Conservation (phyloP, 2,797 vertebrate species). For the Enteromius argenteus region DNA sequence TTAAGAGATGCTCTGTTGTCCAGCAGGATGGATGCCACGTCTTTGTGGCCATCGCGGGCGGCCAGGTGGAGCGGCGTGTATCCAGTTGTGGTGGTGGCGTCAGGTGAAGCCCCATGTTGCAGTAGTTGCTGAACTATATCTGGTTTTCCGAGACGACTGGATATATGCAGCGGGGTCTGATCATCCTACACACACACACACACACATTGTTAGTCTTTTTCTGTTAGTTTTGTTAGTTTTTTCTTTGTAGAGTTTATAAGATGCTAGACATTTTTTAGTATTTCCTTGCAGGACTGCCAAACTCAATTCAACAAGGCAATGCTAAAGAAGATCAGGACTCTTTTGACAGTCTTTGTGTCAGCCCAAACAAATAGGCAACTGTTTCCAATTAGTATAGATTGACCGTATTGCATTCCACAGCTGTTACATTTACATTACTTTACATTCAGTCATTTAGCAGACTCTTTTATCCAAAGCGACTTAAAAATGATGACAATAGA, state of each 20-base stretch:
- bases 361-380: slow-evolving; percentile 18
- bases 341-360: neutral
- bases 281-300: neutral
- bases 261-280: neutral
- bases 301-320: neutral
- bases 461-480: neutral
- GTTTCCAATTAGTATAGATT: slow-evolving; percentile 27
- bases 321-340: neutral
- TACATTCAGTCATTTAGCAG: neutral
- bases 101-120: slow-evolving; percentile 87
- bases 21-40: slow-evolving; percentile 88
- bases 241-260: neutral
- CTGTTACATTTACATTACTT: neutral
- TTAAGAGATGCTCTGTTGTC: slow-evolving; percentile 90
- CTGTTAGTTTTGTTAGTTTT: too few relatives aligned
- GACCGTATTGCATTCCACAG: slow-evolving; percentile 11
- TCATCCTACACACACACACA: slow-evolving; percentile 82
- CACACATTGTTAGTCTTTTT: neutral
- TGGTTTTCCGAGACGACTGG: slow-evolving; percentile 92
- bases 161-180: slow-evolving; percentile 96
- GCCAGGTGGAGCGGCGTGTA: slow-evolving; percentile 94
- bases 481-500: neutral
- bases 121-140: slow-evolving; percentile 95
- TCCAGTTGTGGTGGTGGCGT: slow-evolving; percentile 92
- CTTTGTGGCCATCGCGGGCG: slow-evolving; percentile 91